phyloP scores from a whole-genome alignment of 2,797 vertebrate genomes.

The Rhynchonycteris naso region DNA sequence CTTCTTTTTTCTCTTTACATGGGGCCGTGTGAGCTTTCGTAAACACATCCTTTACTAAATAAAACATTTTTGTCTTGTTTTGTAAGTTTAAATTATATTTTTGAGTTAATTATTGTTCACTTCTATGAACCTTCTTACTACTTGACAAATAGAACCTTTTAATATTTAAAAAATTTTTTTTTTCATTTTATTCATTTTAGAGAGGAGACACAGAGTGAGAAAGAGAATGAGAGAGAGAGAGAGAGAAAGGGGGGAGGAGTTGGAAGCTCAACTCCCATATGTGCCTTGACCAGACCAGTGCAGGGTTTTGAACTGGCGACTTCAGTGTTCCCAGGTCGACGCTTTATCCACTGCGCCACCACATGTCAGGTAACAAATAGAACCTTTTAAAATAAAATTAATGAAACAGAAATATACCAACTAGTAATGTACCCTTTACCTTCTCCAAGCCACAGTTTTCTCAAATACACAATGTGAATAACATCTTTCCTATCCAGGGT shows the following conservation, averaged over 20 bases:
- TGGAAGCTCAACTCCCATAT: too few relatives aligned
- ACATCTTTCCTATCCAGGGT: background rate
- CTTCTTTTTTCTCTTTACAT: background rate
- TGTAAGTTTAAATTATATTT: background rate
- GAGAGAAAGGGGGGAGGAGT: too few relatives aligned
- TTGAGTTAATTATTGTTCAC: background rate
- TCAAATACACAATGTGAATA: background rate
- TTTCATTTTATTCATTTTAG: too few relatives aligned
- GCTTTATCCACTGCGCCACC: too few relatives aligned
- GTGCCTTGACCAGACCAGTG: too few relatives aligned
- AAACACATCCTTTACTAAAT: constrained; percentile 11
- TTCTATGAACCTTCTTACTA: background rate
- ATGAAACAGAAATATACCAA: background rate
- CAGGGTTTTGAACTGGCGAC: too few relatives aligned
- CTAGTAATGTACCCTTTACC: background rate
- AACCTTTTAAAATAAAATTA: background rate
- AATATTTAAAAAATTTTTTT: too few relatives aligned
- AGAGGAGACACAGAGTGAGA: too few relatives aligned
- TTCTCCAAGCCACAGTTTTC: background rate
- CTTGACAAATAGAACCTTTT: background rate
- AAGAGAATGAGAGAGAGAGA: too few relatives aligned
- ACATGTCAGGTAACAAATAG: too few relatives aligned
- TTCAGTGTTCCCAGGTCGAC: too few relatives aligned
- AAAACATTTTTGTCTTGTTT: background rate
- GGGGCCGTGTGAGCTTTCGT: background rate